A percentile compares a stretch with the other conserved stretches of the same genome.
Conservation (phyloP, 1,140 invertebrate species). For the Tachypleus tridentatus region DNA sequence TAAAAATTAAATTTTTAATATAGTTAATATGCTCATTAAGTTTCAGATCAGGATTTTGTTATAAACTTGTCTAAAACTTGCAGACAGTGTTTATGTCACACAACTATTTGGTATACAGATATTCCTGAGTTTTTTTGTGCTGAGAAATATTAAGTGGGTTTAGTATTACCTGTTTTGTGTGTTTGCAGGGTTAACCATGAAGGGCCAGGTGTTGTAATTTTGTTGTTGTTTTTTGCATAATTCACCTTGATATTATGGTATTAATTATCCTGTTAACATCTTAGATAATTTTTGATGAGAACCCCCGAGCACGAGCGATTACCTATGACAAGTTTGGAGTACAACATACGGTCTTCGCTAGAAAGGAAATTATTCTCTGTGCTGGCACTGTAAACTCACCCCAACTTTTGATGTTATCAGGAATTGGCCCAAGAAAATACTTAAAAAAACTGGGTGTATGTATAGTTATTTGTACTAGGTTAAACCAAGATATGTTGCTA, state of each 20-base stretch:
- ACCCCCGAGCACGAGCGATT: conserved; percentile 62
- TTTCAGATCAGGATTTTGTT: no score
- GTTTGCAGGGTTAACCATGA: no score
- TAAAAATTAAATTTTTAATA: no score
- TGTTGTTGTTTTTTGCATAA: neutral
- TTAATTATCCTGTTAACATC: neutral
- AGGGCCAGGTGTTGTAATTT: no score
- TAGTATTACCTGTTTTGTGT: no score
- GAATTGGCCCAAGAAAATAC: conserved; percentile 60
- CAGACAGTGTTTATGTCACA: no score
- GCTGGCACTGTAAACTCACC: conserved; percentile 68
- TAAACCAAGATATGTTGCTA: no score
- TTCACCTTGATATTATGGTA: neutral
- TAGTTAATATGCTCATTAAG: no score
- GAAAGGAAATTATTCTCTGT: conserved; percentile 63
- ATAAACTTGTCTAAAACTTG: no score
- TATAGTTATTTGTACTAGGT: neutral
- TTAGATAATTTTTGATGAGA: conserved; percentile 64
- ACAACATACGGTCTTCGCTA: conserved; percentile 49
- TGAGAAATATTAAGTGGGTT: no score
- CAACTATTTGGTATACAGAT: no score
- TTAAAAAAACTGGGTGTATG: conserved; percentile 23
- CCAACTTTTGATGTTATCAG: conserved; percentile 78
- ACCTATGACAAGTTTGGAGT: conserved; percentile 54
- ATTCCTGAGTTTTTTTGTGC: no score